phyloP scores from a whole-genome alignment of 2,888 invertebrate genomes.

The Eristalis tenax region DNA sequence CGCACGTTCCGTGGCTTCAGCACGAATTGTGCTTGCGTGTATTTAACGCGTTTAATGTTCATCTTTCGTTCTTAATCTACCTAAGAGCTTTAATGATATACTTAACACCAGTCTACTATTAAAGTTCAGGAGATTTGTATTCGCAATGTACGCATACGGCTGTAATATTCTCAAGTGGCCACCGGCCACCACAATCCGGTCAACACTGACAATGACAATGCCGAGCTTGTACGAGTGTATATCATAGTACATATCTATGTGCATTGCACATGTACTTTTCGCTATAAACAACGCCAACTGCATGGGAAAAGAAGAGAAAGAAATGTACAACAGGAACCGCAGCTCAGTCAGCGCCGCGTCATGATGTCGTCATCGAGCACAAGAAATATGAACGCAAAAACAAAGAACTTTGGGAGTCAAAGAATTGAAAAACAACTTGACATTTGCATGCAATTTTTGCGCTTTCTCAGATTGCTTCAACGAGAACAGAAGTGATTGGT shows the following conservation, averaged over 20 bases:
- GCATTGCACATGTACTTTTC: not conserved
- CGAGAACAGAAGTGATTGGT: not conserved
- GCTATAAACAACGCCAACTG: not conserved
- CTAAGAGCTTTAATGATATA: not conserved
- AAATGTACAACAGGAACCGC: not conserved
- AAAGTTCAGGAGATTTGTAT: not conserved
- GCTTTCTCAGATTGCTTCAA: not conserved
- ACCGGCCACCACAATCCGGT: not conserved
- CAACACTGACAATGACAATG: not conserved
- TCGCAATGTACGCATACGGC: not conserved
- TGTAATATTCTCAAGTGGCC: not conserved
- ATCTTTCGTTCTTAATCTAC: not conserved
- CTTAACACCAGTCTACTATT: not conserved
- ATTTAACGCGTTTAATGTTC: not conserved
- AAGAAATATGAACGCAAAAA: not conserved
- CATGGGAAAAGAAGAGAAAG: not conserved
- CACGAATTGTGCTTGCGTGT: not conserved
- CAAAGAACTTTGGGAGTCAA: not conserved
- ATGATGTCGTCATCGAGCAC: not conserved
- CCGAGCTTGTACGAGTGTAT: not conserved
- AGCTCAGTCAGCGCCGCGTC: not conserved
- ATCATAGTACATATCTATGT: no score
- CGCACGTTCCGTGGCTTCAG: not conserved
- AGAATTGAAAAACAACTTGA: not conserved
- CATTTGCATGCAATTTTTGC: constrained; percentile 8